Base-by-base conservation (phyloP, 2,797 vertebrate species). In the Microctenopoma stevenorrisi region DNA sequence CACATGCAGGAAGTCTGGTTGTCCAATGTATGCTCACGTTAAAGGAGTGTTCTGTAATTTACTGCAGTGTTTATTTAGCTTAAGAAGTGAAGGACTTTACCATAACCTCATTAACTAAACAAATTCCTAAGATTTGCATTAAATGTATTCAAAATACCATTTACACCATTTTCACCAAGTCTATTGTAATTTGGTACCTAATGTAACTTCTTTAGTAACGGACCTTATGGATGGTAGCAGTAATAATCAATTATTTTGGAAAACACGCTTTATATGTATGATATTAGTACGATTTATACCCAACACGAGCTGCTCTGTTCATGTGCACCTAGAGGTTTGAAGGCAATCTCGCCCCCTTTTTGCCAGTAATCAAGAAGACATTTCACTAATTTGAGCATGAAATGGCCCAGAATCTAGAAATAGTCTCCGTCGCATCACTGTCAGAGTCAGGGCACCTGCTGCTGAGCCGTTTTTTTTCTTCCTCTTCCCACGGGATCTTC, bases 321-420 rank as follows among this genome's bases (percentile, higher is more conserved):
- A 66, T 9, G 30, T 13, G 38, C 49, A 61, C 25, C 43, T 35
- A 49, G 18, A 73, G 5, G 67, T 67, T 48, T 47, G 81, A 79
- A 80, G 59, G 37, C 51, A 50, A 64, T 43, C 54, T 61, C 6
- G 9, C 59, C 33, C 54, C 22, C 9, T 26, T 66, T 85, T 58
- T 1, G 3, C 33, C 8, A 60, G 74, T 78, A 56, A 69, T 68
- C 26, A 6, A 61, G 22, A 53, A 53, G 57, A 61, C 4, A 4
- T 65, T 76, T 80, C 55, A 68, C 64, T 87, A 84, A 88, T 85
- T 80, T 86, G 59, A 79, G 48, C 68, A 72, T 79, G 52, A 87
- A 89, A 83, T 85, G 74, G 59, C 69, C 73, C 78, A 84, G 69
- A 86, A 59, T 63, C 73, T 78, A 84, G 77, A 68, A 83, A 85